Conservation (phyloP, 2,113 vertebrate species). For the Tyrannus savana region DNA sequence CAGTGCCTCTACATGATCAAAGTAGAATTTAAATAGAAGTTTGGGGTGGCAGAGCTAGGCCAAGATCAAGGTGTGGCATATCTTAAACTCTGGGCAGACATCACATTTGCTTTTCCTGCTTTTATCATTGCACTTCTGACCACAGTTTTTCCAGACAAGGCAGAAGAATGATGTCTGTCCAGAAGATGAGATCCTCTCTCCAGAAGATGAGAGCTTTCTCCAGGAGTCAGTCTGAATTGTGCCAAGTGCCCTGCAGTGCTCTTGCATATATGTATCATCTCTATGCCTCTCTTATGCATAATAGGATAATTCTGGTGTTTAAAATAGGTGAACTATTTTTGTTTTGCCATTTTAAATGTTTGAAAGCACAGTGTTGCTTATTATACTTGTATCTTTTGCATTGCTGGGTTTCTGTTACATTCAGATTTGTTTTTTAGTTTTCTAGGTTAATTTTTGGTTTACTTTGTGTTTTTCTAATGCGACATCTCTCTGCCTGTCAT, state of each 20-base stretch:
- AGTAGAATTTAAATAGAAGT: not conserved
- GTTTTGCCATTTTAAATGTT: conserved; percentile 5
- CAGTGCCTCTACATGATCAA: rapidly evolving
- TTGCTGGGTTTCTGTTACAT: not conserved
- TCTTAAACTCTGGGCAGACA: not conserved
- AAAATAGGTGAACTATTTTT: conserved; percentile 3
- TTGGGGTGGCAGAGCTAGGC: not conserved
- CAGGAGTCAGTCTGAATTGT: not conserved
- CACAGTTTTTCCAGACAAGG: not conserved
- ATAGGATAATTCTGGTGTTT: not conserved
- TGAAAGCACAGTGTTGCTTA: not conserved
- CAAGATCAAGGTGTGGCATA: not conserved
- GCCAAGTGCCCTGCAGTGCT: not conserved
- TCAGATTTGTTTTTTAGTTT: not conserved
- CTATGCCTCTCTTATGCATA: not conserved
- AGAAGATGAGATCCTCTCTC: not conserved
- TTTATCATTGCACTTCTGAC: not conserved
- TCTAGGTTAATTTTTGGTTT: not conserved
- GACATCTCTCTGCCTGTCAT: not conserved
- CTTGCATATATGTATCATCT: not conserved
- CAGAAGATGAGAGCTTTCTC: not conserved
- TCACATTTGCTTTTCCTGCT: not conserved
- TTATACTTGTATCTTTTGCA: not conserved
- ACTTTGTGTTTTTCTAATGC: not conserved
- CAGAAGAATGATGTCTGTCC: not conserved